Conservation (phyloP, 1,140 invertebrate genomes). For the Grapholita molesta region DNA sequence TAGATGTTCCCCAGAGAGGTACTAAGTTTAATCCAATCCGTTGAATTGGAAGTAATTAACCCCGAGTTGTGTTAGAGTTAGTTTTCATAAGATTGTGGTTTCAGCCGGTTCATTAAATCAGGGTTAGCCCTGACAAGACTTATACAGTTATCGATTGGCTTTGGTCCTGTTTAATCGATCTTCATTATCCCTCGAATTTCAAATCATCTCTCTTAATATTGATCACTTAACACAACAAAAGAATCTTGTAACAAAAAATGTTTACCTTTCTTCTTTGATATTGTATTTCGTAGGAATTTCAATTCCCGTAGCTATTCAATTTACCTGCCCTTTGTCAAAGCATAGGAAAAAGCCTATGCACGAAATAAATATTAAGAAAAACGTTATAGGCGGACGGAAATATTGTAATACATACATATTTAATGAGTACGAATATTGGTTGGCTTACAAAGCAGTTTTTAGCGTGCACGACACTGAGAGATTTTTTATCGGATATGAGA, state of each 20-base stretch:
- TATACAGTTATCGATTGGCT: constrained; percentile 4
- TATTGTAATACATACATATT: not conserved
- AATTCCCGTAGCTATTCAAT: constrained; percentile 1
- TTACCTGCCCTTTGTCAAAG: constrained; percentile 10
- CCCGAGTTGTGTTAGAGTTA: not conserved
- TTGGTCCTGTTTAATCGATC: not conserved
- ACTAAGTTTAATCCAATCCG: not conserved
- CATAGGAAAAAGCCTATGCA: not conserved
- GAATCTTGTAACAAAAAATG: not conserved
- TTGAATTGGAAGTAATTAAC: not conserved
- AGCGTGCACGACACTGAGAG: not conserved
- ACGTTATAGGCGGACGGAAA: not conserved
- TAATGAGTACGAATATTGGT: not conserved
- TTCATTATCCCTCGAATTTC: not conserved
- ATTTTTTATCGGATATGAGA: constrained; percentile 16
- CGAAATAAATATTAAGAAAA: constrained; percentile 1
- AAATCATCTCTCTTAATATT: not conserved
- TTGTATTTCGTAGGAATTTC: not conserved
- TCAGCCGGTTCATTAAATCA: not conserved
- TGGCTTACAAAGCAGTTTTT: not conserved
- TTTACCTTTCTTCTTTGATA: not conserved
- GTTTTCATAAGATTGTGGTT: not conserved
- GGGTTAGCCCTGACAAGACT: not conserved
- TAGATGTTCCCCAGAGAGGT: no score
- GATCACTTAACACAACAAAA: not conserved